Base-by-base conservation (phyloP, 2,797 vertebrate genomes). In the Xiphophorus birchmanni region DNA sequence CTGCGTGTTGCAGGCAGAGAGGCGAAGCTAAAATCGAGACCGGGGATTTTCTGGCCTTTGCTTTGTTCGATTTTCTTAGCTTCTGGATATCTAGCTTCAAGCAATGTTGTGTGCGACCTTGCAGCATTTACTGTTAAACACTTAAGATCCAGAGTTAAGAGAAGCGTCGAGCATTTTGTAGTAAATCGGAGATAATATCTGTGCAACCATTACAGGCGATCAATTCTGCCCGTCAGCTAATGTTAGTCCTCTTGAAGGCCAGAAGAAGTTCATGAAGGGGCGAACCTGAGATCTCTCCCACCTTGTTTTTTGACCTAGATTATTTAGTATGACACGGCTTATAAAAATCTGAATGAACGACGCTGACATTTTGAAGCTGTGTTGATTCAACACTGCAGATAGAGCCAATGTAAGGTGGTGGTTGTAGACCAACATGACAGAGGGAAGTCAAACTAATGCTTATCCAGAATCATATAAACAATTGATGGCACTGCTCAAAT, bases 21-120 rank as follows among this genome's bases (percentile, higher is more conserved):
- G 77, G 80, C 81, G 85, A 72, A 85, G 84, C 90, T 80, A 92
- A 95, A 95, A 92, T 94, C 89, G 84, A 94, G 90, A 21, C 79
- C 89, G 93, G 44, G 92, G 93, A 84, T 93, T 91, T 84, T 90
- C 12, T 42, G 93, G 93, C 94, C 93, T 94, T 89, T 32, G 91
- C 91, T 93, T 94, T 93, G 92, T 93, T 94, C 85, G 82, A 74
- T 65, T 65, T 82, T 78, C 40, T 76, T 47, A 58, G 80, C 74
- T 74, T 11, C 40, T 9, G 63, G 50, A 48, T 63, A 87, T 60
- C 21, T 10, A 74, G 40, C 37, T 63, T 40, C 1, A 8, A 37
- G 44, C 21, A 5, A 21, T 29, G 21, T 26, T 10, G 11, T 1
- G 21, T 1, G 0, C 15, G 8, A 40, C 13, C 2, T 45, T 10